phyloP scores from a whole-genome alignment of 2,888 invertebrate genomes.

The Kryphioiulus occultus region DNA sequence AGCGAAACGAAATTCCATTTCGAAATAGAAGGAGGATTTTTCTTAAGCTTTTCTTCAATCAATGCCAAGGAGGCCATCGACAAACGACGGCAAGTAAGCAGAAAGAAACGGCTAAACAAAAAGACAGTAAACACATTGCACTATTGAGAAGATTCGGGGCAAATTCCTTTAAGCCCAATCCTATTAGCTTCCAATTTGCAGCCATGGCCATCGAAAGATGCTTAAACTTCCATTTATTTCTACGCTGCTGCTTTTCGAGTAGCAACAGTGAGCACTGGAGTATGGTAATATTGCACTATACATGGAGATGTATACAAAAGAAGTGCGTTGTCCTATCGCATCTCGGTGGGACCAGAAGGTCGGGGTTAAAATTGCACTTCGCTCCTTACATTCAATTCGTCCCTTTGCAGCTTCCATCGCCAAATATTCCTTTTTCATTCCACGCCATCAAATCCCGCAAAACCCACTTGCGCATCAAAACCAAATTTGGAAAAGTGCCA shows the following conservation, averaged over 20 bases:
- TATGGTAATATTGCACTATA: not conserved
- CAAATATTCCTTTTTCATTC: slow-evolving; percentile 2
- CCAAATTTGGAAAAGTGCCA: slow-evolving; percentile 16
- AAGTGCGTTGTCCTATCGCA: not conserved
- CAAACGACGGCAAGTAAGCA: not conserved
- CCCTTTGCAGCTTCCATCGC: not conserved
- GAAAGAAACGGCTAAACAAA: slow-evolving; percentile 32
- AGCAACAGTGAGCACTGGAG: not conserved
- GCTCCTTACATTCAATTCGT: not conserved
- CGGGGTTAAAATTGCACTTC: not conserved
- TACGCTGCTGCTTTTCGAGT: not conserved
- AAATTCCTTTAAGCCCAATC: slow-evolving; percentile 50
- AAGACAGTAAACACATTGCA: slow-evolving; percentile 43
- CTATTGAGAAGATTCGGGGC: slow-evolving; percentile 27
- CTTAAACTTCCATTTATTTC: slow-evolving; percentile 38
- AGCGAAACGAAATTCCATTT: slow-evolving; percentile 56
- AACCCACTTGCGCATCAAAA: slow-evolving; percentile 26
- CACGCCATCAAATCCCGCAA: slow-evolving; percentile 20
- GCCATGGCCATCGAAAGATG: slow-evolving; percentile 43
- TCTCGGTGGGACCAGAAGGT: not conserved
- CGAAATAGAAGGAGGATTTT: slow-evolving; percentile 54
- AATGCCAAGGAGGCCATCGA: slow-evolving; percentile 32
- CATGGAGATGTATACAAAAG: not conserved
- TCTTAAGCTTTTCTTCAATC: slow-evolving; percentile 49
- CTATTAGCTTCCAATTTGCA: slow-evolving; percentile 50